These are phyloP conservation scores for Acropternis orthonyx DNA, from an alignment of 2,797 vertebrate species.

Conservation along the genomic window DNA sequence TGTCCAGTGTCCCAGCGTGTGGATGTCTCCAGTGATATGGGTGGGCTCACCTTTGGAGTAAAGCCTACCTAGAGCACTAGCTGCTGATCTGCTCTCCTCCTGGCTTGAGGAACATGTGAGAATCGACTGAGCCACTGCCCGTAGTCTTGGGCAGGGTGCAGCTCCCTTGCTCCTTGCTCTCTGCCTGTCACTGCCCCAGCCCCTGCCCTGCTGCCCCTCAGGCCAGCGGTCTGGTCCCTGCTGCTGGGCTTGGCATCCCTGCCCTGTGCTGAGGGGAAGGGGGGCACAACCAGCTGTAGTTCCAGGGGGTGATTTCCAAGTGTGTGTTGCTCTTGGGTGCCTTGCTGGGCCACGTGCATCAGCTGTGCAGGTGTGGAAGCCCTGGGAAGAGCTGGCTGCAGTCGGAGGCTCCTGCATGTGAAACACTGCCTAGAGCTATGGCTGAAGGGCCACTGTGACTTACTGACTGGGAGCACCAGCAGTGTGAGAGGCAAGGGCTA, in stretches of 20 bases:
- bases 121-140: neutral
- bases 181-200: neutral
- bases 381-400: neutral
- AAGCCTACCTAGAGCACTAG: constrained; percentile 36
- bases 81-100: constrained; percentile 25
- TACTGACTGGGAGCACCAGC: neutral
- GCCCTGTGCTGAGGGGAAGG: neutral
- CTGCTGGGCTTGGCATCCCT: constrained; percentile 28
- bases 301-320: neutral
- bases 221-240: neutral
- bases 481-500: neutral
- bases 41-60: constrained; percentile 43
- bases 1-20: neutral
- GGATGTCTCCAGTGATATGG: constrained; percentile 17
- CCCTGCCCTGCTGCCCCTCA: neutral
- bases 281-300: neutral
- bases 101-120: constrained; percentile 52
- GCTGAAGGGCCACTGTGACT: neutral
- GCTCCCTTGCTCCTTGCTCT: neutral
- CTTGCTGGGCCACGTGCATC: constrained; percentile 1
- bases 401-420: neutral
- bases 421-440: neutral
- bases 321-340: neutral
- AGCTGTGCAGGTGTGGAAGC: neutral
- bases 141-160: neutral